These are phyloP conservation scores for Nipponia nippon DNA, from an alignment of 2,113 vertebrate species.

Conservation along the genomic window DNA sequence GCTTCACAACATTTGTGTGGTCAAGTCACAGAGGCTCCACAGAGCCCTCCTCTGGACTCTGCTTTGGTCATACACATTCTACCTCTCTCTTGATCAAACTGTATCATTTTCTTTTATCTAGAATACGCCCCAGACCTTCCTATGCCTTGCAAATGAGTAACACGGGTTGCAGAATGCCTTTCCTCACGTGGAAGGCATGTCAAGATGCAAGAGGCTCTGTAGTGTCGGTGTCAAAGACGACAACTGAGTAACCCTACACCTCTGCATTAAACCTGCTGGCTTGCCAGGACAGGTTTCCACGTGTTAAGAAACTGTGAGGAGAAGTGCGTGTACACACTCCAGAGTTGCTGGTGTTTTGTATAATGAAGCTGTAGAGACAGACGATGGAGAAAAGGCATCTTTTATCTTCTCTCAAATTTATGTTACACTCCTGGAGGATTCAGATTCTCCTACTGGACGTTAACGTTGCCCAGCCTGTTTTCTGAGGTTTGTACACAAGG, in stretches of 20 bases:
- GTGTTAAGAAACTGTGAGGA: background rate
- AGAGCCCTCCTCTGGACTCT: background rate
- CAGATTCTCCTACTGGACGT: background rate
- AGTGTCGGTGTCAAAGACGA: fast-evolving
- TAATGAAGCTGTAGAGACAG: background rate
- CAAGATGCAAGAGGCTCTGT: background rate
- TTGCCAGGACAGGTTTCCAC: background rate
- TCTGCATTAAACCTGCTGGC: background rate
- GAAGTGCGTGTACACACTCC: fast-evolving
- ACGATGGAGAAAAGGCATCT: background rate
- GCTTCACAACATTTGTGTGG: background rate
- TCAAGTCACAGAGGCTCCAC: background rate
- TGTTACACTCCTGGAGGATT: background rate
- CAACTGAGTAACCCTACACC: background rate
- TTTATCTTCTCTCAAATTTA: background rate
- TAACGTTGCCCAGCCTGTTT: background rate
- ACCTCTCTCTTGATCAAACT: background rate
- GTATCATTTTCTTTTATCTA: background rate
- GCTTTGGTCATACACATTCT: background rate
- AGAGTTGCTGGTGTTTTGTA: background rate
- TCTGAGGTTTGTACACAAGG: background rate
- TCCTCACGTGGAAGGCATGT: background rate
- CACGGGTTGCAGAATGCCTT: fast-evolving
- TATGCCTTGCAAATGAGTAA: background rate
- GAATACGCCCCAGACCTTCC: background rate